These are phyloP conservation scores for Ctenicera cuprea DNA, from an alignment of 2,888 invertebrate species.

Conservation along the genomic window DNA sequence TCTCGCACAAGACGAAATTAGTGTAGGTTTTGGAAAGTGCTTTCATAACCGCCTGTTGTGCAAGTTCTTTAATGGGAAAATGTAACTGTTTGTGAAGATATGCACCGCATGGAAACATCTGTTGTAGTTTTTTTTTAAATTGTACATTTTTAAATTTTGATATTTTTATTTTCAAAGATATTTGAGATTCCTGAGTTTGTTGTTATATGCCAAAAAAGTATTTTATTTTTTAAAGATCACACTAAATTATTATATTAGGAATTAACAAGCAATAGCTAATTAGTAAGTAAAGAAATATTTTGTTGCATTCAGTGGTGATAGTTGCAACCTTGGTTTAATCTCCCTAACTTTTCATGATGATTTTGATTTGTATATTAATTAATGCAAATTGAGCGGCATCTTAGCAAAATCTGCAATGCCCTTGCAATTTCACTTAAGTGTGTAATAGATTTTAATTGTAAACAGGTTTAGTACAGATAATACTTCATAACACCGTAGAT, in stretches of 20 bases:
- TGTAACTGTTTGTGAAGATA: not conserved
- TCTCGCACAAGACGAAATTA: conserved; percentile 4
- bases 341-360: not conserved
- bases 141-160: not conserved
- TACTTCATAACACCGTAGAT: too few species aligned
- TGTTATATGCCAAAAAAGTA: too few species aligned
- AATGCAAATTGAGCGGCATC: not conserved
- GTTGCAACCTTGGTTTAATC: not conserved
- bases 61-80: conserved; percentile 3
- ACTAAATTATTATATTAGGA: too few species aligned
- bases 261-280: too few species aligned
- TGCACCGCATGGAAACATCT: not conserved
- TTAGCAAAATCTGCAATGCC: too few species aligned
- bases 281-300: too few species aligned
- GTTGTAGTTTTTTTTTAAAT: not conserved
- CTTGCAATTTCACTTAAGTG: too few species aligned
- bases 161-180: not conserved
- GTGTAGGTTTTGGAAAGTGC: conserved; percentile 24
- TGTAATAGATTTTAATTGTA: too few species aligned
- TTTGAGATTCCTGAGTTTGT: too few species aligned
- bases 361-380: not conserved
- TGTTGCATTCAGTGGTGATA: conserved; percentile 1
- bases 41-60: conserved; percentile 11
- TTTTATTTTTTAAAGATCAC: too few species aligned
- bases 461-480: too few species aligned